Conservation (phyloP, 2,797 vertebrate genomes). For the Furcifer pardalis region DNA sequence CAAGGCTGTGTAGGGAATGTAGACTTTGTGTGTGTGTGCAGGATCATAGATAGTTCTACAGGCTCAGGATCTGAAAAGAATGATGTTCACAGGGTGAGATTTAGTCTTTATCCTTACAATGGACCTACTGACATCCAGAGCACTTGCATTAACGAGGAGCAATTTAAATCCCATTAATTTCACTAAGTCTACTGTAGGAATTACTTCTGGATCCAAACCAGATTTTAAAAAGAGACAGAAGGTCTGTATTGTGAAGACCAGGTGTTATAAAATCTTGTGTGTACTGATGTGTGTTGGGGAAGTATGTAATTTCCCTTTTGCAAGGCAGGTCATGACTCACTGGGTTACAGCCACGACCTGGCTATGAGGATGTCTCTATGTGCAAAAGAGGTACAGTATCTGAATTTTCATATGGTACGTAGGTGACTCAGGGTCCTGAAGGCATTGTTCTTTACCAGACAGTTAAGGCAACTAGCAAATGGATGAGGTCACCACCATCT, state of each 20-base stretch:
- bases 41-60: too few species aligned
- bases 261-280: conserved; percentile 50
- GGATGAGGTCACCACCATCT: not conserved
- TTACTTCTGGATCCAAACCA: not conserved
- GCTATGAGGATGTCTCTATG: conserved; percentile 68
- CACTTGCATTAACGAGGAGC: not conserved
- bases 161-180: not conserved
- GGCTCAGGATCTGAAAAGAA: too few species aligned
- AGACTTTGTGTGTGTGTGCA: too few species aligned
- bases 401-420: not conserved
- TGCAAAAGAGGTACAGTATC: conserved; percentile 19
- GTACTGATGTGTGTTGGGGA: conserved; percentile 59
- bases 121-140: not conserved
- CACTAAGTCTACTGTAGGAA: not conserved
- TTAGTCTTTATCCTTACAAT: not conserved
- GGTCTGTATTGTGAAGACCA: conserved; percentile 48
- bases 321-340: conserved; percentile 61
- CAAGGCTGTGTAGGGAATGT: too few species aligned
- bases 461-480: not conserved
- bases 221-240: not conserved
- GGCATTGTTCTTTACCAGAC: not conserved
- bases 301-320: conserved; percentile 71
- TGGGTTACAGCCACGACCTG: conserved; percentile 62
- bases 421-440: not conserved
- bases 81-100: not conserved